Conservation (phyloP, 2,113 vertebrate species). For the Malurus elegans region DNA sequence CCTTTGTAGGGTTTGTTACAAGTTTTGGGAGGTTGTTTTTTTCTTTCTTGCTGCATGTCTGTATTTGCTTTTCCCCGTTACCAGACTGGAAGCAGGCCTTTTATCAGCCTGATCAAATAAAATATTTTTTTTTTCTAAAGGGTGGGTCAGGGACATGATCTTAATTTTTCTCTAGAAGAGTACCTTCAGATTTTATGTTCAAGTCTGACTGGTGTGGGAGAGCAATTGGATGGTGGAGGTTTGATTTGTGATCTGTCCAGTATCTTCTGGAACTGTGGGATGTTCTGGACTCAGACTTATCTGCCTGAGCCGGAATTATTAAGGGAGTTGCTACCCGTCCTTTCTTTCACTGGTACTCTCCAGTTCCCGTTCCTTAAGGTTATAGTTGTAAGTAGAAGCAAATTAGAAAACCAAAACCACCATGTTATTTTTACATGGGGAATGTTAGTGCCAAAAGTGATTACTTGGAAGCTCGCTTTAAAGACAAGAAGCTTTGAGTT, state of each 20-base stretch:
- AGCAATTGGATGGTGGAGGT: background rate
- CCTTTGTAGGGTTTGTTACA: constrained; percentile 32
- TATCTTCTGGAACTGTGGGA: background rate
- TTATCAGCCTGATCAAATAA: constrained; percentile 57
- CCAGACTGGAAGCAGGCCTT: constrained; percentile 66
- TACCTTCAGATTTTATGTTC: background rate
- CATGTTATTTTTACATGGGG: constrained; percentile 10
- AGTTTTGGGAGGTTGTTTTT: constrained; percentile 8
- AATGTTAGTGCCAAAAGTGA: constrained; percentile 30
- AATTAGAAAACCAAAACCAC: background rate
- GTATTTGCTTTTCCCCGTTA: constrained; percentile 63
- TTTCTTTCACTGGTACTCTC: background rate
- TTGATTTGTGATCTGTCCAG: background rate
- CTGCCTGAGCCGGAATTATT: background rate
- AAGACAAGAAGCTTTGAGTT: background rate
- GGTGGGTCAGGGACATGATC: constrained; percentile 53
- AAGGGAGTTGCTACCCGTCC: background rate
- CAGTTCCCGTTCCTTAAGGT: background rate
- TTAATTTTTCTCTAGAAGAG: constrained; percentile 55
- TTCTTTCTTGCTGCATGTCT: constrained; percentile 69
- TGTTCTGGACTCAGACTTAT: background rate
- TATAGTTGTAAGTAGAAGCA: background rate
- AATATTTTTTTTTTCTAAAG: constrained; percentile 68
- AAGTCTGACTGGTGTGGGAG: constrained; percentile 9
- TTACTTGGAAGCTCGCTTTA: background rate